Evolutionary conservation across 1,140 invertebrate species (phyloP).

Genomic region (Uloborus diversus): DNA sequence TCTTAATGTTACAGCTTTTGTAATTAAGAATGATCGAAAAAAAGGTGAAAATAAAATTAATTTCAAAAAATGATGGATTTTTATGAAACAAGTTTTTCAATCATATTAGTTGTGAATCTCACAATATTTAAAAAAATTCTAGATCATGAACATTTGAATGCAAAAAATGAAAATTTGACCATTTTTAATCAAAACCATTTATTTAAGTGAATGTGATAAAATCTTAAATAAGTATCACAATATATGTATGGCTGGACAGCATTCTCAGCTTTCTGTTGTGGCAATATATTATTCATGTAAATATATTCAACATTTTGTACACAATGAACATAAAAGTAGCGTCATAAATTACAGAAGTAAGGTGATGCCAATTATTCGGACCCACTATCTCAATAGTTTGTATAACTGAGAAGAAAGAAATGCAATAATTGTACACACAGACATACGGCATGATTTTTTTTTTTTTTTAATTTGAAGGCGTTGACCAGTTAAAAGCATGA

Average conservation of each 20-base stretch:
- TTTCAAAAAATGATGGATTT: too few species aligned
- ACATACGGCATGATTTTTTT: too few species aligned
- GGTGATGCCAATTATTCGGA: not conserved
- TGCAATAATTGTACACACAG: not conserved
- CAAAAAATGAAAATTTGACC: too few species aligned
- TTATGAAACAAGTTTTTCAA: too few species aligned
- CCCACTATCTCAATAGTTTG: not conserved
- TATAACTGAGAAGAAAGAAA: not conserved
- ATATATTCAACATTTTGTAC: slow-evolving; percentile 5
- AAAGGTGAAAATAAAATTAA: too few species aligned
- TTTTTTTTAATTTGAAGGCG: too few species aligned
- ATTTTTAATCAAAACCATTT: slow-evolving; percentile 54
- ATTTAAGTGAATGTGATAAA: slow-evolving; percentile 55
- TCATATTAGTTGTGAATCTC: too few species aligned
- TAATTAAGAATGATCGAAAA: too few species aligned
- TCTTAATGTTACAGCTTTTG: too few species aligned
- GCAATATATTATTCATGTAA: slow-evolving; percentile 42
- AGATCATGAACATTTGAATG: too few species aligned
- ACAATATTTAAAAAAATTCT: too few species aligned
- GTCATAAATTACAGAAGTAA: not conserved
- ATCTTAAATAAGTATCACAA: slow-evolving; percentile 56
- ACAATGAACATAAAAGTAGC: slow-evolving; percentile 17
- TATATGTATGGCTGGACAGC: slow-evolving; percentile 45
- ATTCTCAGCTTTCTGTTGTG: slow-evolving; percentile 46
- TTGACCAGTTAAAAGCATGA: too few species aligned